Conservation (phyloP, 2,113 vertebrate species). For the Podocnemis expansa region DNA sequence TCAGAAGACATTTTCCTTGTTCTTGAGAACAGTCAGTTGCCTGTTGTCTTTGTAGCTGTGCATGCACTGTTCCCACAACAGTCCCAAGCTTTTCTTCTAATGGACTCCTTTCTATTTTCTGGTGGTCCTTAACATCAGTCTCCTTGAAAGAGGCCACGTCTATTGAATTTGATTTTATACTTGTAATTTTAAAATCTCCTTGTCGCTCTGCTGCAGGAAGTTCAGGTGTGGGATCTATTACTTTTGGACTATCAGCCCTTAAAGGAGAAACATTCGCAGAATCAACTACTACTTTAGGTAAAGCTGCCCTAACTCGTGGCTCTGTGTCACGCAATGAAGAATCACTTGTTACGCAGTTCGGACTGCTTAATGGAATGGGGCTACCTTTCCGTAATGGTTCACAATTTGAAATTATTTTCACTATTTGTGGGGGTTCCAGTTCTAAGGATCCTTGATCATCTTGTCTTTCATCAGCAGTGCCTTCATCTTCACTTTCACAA, state of each 20-base stretch:
- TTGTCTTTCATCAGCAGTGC: slow-evolving; percentile 83
- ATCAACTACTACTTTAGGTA: slow-evolving; percentile 95
- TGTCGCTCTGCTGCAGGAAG: slow-evolving; percentile 84
- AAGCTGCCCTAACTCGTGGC: slow-evolving; percentile 81
- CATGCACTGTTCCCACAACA: slow-evolving; percentile 80
- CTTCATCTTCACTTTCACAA: slow-evolving; percentile 94
- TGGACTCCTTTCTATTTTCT: slow-evolving; percentile 75
- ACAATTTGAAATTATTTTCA: slow-evolving; percentile 76
- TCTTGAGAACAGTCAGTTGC: slow-evolving; percentile 94
- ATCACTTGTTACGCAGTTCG: slow-evolving; percentile 75
- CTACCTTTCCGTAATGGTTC: slow-evolving; percentile 79
- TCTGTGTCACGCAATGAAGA: slow-evolving; percentile 78
- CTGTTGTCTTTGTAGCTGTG: slow-evolving; percentile 95
- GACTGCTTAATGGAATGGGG: slow-evolving; percentile 65
- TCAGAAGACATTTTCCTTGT: slow-evolving; percentile 91
- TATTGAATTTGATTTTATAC: slow-evolving; percentile 74
- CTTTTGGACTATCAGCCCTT: slow-evolving; percentile 88
- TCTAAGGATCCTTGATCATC: slow-evolving; percentile 74
- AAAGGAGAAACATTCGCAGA: slow-evolving; percentile 88
- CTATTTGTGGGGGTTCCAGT: slow-evolving; percentile 81
- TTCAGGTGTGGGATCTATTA: slow-evolving; percentile 81
- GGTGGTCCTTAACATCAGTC: slow-evolving; percentile 77
- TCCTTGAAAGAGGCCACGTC: slow-evolving; percentile 83
- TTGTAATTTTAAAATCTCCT: slow-evolving; percentile 81
- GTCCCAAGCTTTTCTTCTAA: slow-evolving; percentile 84